Evolutionary conservation across 1,140 invertebrate species (phyloP).

Genomic region (Panagrolaimus sp.): DNA sequence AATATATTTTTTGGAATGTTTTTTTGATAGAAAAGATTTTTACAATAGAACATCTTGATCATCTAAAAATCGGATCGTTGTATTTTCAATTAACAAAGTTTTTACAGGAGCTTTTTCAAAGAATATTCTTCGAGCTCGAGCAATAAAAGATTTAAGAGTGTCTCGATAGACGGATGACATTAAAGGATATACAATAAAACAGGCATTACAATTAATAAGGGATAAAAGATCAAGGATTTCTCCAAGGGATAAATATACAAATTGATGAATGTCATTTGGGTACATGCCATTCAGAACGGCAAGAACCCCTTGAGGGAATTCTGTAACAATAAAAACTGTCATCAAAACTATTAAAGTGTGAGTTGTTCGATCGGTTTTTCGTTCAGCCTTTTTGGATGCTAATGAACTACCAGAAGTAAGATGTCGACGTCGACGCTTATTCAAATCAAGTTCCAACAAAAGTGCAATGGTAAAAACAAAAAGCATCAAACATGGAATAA

Average conservation of each 20-base stretch:
- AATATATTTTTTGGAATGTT: no score
- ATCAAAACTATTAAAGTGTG: conserved; percentile 44
- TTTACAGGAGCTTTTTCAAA: neutral
- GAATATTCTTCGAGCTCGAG: neutral
- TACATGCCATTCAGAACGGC: conserved; percentile 46
- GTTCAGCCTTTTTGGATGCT: conserved; percentile 27
- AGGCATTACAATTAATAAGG: conserved; percentile 47
- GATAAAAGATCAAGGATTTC: conserved; percentile 44
- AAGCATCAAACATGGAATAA: conserved; percentile 41
- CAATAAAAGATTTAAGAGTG: conserved; percentile 33
- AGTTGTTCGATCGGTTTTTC: conserved; percentile 44
- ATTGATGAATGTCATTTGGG: conserved; percentile 50
- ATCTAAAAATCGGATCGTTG: neutral
- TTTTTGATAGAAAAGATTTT: neutral
- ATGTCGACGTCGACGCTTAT: conserved; percentile 26
- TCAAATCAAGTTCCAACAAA: conserved; percentile 36
- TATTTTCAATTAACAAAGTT: neutral
- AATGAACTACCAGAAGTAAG: conserved; percentile 46
- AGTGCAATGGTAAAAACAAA: conserved; percentile 42
- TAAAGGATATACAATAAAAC: conserved; percentile 45
- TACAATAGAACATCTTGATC: conserved; percentile 1
- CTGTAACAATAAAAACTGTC: conserved; percentile 35
- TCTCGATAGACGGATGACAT: conserved; percentile 31
- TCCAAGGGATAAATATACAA: conserved; percentile 45
- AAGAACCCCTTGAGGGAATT: conserved; percentile 43